phyloP scores from a whole-genome alignment of 1,140 invertebrate genomes.

The Diachasmimorpha longicaudata region DNA sequence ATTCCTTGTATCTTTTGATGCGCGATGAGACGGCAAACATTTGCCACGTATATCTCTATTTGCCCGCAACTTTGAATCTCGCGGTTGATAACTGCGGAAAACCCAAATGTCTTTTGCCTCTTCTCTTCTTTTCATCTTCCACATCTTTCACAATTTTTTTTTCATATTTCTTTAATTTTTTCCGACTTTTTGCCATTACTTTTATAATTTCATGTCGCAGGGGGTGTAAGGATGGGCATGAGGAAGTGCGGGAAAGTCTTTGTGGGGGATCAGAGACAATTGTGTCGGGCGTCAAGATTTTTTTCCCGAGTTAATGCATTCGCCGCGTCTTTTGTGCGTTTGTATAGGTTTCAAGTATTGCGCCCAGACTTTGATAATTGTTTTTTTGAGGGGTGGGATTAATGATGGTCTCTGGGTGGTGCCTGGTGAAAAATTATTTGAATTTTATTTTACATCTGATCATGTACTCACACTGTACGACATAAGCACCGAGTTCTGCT shows the following conservation, averaged over 20 bases:
- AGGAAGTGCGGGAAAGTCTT: constrained; percentile 1
- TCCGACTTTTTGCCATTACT: background rate
- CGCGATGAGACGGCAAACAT: constrained; percentile 57
- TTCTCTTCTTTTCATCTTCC: background rate
- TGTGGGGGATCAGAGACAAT: background rate
- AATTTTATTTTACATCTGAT: background rate
- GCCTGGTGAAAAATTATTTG: too few relatives aligned
- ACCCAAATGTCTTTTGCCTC: background rate
- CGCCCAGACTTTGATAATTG: background rate
- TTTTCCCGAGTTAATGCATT: background rate
- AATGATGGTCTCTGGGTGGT: too few relatives aligned
- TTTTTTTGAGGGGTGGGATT: too few relatives aligned
- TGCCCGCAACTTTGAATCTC: constrained; percentile 57
- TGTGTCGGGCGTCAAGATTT: background rate
- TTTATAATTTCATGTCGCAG: background rate
- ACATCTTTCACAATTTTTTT: background rate
- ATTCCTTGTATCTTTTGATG: constrained; percentile 53
- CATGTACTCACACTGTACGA: constrained; percentile 89
- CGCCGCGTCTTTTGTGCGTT: background rate
- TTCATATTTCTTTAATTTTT: background rate
- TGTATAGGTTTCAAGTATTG: background rate
- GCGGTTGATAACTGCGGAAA: constrained; percentile 48
- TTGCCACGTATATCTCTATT: constrained; percentile 49
- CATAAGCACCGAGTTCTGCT: constrained; percentile 91
- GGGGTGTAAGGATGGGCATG: background rate